These are phyloP conservation scores for Himalopsyche anomala DNA, from an alignment of 2,888 invertebrate genomes.

Conservation along the genomic window DNA sequence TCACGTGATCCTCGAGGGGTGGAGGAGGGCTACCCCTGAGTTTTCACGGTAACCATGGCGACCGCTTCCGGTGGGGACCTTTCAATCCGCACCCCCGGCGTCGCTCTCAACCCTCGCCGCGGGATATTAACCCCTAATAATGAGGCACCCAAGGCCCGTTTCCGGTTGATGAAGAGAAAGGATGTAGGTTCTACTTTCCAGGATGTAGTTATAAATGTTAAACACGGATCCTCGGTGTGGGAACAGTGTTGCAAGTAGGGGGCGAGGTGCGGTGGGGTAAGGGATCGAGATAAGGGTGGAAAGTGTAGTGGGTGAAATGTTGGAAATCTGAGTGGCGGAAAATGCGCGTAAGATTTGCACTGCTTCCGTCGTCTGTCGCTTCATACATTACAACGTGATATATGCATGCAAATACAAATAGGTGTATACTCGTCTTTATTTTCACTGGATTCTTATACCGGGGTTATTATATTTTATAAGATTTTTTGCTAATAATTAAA, in stretches of 20 bases:
- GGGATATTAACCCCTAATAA: constrained; percentile 64
- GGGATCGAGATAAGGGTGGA: constrained; percentile 45
- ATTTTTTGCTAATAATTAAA: too few species aligned
- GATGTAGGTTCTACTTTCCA: constrained; percentile 45
- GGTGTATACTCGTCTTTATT: not conserved
- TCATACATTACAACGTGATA: constrained; percentile 7
- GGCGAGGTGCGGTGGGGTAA: constrained; percentile 42
- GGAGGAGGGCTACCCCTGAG: constrained; percentile 67
- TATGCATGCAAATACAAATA: not conserved
- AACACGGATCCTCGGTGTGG: constrained; percentile 69
- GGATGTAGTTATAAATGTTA: constrained; percentile 77
- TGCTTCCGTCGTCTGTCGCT: constrained; percentile 36
- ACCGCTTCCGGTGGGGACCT: constrained; percentile 67
- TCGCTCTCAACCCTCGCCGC: constrained; percentile 72
- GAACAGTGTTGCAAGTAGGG: constrained; percentile 56
- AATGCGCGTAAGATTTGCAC: constrained; percentile 47
- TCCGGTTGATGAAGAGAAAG: constrained; percentile 60
- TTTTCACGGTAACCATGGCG: constrained; percentile 70
- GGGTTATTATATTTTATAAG: too few species aligned
- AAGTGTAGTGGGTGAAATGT: constrained; percentile 48
- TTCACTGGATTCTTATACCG: too few species aligned
- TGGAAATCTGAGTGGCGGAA: constrained; percentile 41
- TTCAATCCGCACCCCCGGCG: constrained; percentile 71
- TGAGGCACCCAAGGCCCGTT: constrained; percentile 61
- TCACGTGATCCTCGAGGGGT: constrained; percentile 66